phyloP scores from a whole-genome alignment of 64 coral and sea anemone genomes.

The Montipora capricornis region DNA sequence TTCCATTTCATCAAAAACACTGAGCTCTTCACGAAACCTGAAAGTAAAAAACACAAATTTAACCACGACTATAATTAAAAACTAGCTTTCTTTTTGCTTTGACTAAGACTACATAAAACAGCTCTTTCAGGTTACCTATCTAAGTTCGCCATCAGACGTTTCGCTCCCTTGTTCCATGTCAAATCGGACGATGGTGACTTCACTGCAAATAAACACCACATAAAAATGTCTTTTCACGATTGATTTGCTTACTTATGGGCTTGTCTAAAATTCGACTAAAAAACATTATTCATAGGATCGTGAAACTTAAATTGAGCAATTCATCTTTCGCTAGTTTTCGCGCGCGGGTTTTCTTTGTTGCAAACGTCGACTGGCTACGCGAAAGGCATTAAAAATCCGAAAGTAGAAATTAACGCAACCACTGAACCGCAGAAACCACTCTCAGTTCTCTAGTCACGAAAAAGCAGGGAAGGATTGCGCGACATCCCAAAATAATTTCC shows the following conservation, averaged over 20 bases:
- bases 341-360: too few relatives aligned
- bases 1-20: conserved; percentile 90
- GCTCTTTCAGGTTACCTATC: conserved; percentile 67
- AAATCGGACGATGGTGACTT: conserved; percentile 96
- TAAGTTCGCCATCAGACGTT: conserved; percentile 97
- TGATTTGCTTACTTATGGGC: too few relatives aligned
- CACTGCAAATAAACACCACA: conserved; percentile 56
- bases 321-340: too few relatives aligned
- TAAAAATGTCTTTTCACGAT: not conserved
- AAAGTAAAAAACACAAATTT: not conserved
- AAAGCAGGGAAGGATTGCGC: too few relatives aligned
- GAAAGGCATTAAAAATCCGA: not conserved
- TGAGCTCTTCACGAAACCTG: conserved; percentile 94
- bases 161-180: conserved; percentile 99
- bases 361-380: not conserved
- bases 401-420: too few relatives aligned
- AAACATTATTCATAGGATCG: too few relatives aligned
- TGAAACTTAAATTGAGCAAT: too few relatives aligned
- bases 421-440: too few relatives aligned
- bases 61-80: not conserved
- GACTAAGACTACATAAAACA: not conserved
- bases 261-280: too few relatives aligned
- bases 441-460: too few relatives aligned
- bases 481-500: too few relatives aligned
- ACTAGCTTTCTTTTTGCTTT: too few relatives aligned